Base-by-base conservation (phyloP, 2,797 vertebrate species). In the Poeciliopsis gracilis region DNA sequence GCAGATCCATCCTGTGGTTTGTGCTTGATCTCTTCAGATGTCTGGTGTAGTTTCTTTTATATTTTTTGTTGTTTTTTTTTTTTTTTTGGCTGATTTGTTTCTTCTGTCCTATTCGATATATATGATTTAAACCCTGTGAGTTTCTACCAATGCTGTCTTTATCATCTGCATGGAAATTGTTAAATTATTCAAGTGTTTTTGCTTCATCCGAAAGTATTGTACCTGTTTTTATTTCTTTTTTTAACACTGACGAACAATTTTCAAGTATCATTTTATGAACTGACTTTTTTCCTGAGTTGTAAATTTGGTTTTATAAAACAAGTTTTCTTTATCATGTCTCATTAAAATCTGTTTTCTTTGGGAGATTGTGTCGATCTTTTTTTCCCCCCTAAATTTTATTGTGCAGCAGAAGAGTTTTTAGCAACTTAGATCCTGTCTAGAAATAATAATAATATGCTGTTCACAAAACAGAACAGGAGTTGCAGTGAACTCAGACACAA, bases 231-330 rank as follows among this genome's bases (percentile, higher is more conserved):
- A 76, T 78, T 77, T 76, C 5, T 76, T 82, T 80, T 73, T 28
- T 9, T 51, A 25, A 51, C 20, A 9, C 61, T 23, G 53, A 55
- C 61, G 9, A 79, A 71, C 63, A 53, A 51, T 15, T 67, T 67
- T 41, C 63, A 55, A 81, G 67, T 45, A 78, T 81, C 55, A 51
- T 81, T 85, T 75, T 72, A 84, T 76, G 11, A 86, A 61, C 30
- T 87, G 45, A 76, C 55, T 81, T 78, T 84, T 59, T 89, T 89
- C 79, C 78, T 72, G 77, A 16, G n/a, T 73, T 87, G 78, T 78
- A 51, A 73, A 84, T 77, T 72, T 73, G 71, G 72, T 71, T 72
- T 85, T 77, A 67, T 76, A 75, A 81, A 76, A 38, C 49, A 76
- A 36, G 51, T 81, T 51, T 75, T 77, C 28, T 41, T 51, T 74